Evolutionary conservation across 2,888 invertebrate genomes (phyloP), one percentile per base, ranked within the genome.

Genomic region (Flabesymbios commensalis): DNA sequence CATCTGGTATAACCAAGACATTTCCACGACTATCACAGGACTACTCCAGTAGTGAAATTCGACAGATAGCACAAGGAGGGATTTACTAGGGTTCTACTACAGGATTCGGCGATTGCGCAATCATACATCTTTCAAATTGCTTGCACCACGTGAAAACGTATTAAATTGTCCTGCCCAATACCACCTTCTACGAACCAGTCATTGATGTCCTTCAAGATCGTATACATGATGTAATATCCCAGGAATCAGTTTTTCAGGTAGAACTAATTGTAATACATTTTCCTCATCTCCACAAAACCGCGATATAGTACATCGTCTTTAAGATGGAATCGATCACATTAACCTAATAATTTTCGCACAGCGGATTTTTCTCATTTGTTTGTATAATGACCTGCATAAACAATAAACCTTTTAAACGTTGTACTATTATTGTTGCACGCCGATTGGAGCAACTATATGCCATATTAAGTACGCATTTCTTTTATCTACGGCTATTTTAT

Each of bases 81-180:
- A 64, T 42, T 47, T 26, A 28, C 47, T 33, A 2, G 53, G 42
- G 26, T 31, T 55, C 26, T 10, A 24, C 32, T 5, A 3, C 43
- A n/a, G n/a, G n/a, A n/a, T n/a, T n/a, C n/a, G n/a, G n/a, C n/a
- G n/a, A n/a, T 42, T 66, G 63, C 17, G 56, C 51, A 7, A 65
- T 19, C 19, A 47, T 49, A 61, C 72, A 72, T 24, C 66, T 36
- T 4, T 68, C 52, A 59, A 69, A 71, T n/a, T 55, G 22, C 42
- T 47, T 43, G 39, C 61, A 60, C 14, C 58, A 64, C 3, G 42
- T 33, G 17, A 61, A 49, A 7, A 69, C 55, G 43, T 71, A 67
- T 3, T 57, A 14, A 49, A 31, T 64, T 69, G 63, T 14, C 61
- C 58, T 24, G 63, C 61, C 72, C 71, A 72, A 53, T 59, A 72